Evolutionary conservation across 2,113 vertebrate species (phyloP).

Genomic region (Macrotus californicus): DNA sequence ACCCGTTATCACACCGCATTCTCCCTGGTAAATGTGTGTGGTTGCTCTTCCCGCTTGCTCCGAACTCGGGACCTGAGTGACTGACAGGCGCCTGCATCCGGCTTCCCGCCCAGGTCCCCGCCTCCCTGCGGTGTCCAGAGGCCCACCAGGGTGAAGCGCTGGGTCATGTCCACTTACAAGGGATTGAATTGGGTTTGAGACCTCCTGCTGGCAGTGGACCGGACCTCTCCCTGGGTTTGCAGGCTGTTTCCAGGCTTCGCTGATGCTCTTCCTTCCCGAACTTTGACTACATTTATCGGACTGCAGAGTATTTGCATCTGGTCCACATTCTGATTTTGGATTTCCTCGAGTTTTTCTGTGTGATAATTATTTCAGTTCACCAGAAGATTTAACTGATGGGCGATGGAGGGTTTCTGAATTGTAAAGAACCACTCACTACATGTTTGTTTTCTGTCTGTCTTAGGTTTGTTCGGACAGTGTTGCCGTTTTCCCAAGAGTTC

Average conservation of each 20-base stretch:
- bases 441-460: background rate
- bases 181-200: background rate
- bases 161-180: background rate
- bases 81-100: fast-evolving
- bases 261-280: background rate
- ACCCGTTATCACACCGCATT: too few relatives aligned
- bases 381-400: background rate
- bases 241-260: background rate
- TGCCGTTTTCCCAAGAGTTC: constrained; percentile 91
- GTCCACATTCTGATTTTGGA: background rate
- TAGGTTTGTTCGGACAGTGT: constrained; percentile 90
- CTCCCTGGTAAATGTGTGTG: fast-evolving
- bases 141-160: background rate
- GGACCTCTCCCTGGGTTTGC: background rate
- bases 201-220: fast-evolving
- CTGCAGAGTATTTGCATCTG: background rate
- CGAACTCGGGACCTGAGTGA: background rate
- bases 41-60: background rate
- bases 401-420: background rate
- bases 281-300: background rate
- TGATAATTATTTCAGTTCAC: background rate
- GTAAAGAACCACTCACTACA: background rate
- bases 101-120: fast-evolving
- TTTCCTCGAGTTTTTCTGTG: background rate
- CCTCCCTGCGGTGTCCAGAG: too few relatives aligned